phyloP scores from a whole-genome alignment of 37 sponge, comb jelly and placozoan species.

The Oscarella lobularis region DNA sequence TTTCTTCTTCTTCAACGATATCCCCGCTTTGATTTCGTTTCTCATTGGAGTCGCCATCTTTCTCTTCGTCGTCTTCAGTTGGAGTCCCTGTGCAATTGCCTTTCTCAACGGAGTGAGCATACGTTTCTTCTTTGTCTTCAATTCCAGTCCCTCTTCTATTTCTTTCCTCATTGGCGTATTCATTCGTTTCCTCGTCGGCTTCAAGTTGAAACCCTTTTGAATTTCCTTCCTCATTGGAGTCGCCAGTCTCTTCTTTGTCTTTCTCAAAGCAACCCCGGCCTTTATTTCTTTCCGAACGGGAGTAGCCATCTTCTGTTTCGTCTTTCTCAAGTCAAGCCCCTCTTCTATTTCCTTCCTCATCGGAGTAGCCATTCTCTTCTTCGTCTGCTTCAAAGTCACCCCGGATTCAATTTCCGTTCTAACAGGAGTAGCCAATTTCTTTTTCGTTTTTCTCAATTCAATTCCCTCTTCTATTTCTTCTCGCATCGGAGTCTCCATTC shows the following conservation, averaged over 20 bases:
- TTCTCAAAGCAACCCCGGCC: conserved; percentile 1
- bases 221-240: conserved; percentile 50
- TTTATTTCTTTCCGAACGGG: conserved; percentile 36
- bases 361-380: conserved; percentile 45
- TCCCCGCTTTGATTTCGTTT: conserved; percentile 24
- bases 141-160: conserved; percentile 21
- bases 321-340: conserved; percentile 20
- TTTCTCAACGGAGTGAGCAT: conserved; percentile 51
- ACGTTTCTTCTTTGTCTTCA: conserved; percentile 26
- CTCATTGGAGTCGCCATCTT: conserved; percentile 43
- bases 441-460: conserved; percentile 24
- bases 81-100: conserved; percentile 16
- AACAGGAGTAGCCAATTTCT: conserved; percentile 35
- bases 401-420: conserved; percentile 25
- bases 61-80: conserved; percentile 32
- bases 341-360: conserved; percentile 27
- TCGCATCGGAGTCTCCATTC: conserved; percentile 39
- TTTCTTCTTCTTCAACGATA: conserved; percentile 15
- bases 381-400: conserved; percentile 29
- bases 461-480: conserved; percentile 29
- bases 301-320: conserved; percentile 39
- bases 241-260: conserved; percentile 26
- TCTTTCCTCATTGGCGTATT: conserved; percentile 36
- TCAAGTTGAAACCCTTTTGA: conserved; percentile 14
- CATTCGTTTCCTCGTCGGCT: conserved; percentile 20